A percentile compares a stretch with the other conserved stretches of the same genome.
Conservation (phyloP, 92 coral and sea anemone genomes). For the Isaurus tuberculatus region DNA sequence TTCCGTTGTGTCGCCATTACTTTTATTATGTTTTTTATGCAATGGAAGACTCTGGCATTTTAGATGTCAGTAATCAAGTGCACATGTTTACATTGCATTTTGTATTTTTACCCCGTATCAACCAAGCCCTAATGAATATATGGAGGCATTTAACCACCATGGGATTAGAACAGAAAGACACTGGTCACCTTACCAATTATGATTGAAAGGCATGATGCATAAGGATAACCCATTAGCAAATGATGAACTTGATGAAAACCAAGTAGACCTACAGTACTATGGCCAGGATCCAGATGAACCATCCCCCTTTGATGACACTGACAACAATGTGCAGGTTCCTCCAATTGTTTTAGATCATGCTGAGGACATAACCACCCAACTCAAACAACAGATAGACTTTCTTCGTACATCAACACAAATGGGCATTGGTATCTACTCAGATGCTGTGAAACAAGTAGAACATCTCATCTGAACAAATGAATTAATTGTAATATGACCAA, state of each 20-base stretch:
- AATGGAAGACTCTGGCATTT: too few species aligned
- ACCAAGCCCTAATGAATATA: conserved; percentile 65
- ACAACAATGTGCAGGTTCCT: conserved; percentile 57
- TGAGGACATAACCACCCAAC: conserved; percentile 37
- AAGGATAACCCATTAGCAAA: conserved; percentile 66
- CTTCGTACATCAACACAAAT: conserved; percentile 25
- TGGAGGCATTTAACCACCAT: conserved; percentile 70
- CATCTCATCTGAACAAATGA: conserved; percentile 19
- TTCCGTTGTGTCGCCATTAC: too few species aligned
- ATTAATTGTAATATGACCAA: conserved; percentile 14
- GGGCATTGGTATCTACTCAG: conserved; percentile 16
- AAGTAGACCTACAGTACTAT: conserved; percentile 55
- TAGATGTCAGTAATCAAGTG: too few species aligned
- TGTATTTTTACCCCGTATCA: too few species aligned
- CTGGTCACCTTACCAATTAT: conserved; percentile 81
- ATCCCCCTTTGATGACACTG: conserved; percentile 58
- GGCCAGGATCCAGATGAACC: conserved; percentile 59
- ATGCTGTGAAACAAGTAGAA: conserved; percentile 15
- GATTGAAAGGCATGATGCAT: conserved; percentile 78
- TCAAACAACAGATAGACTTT: conserved; percentile 26
- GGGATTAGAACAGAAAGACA: conserved; percentile 65
- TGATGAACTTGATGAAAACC: conserved; percentile 47
- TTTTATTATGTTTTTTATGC: too few species aligned
- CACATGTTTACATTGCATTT: too few species aligned
- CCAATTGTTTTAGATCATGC: conserved; percentile 46